Base-by-base conservation (phyloP, 2,888 invertebrate species). In the Galerucella nymphaeae region DNA sequence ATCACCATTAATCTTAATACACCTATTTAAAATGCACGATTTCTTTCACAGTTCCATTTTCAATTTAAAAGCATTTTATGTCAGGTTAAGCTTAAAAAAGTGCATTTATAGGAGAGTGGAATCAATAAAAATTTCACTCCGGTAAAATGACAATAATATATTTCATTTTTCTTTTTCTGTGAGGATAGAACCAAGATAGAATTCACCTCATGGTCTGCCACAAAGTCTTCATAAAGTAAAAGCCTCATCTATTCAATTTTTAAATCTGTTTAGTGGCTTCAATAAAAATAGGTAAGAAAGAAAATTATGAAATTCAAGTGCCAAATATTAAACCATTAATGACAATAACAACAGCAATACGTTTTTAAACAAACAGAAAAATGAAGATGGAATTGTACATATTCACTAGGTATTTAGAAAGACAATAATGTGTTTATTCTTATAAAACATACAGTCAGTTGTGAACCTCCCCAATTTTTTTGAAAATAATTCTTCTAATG, bases 351-450 rank as follows among this genome's bases (percentile, higher is more conserved):
- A 23, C 45, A 45, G 67, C 71, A 75, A 73, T 73, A 69, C 53
- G 58, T n/a, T 63, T 16, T 48, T 41, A 48, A 73, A 75, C 71
- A 73, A 73, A 70, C 61, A 45, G 76, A 67, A 67, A 76, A 68
- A 71, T 73, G 67, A 65, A 71, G 20, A 42, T 58, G 50, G 48
- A 68, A 42, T 53, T 75, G 73, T 76, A 75, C 20, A 71, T 76
- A 76, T 55, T 70, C 55, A 50, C 23, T 75, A 75, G 74, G 42
- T 66, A 70, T 57, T 73, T 70, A 76, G 65, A 73, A 71, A 62
- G 76, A 76, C 76, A 76, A 76, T 76, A 76, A 76, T 65, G 62
- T 73, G 71, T 74, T 63, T 71, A 71, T 71, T 62, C 23, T 61
- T 72, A 62, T 72, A 62, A 72, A 58, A 23, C 58, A 30, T 58